Percentiles rank a stretch among this genome's conserved stretches.
These are phyloP conservation scores for Polyploca ridens DNA, from an alignment of 2,888 invertebrate genomes.

Conservation along the genomic window DNA sequence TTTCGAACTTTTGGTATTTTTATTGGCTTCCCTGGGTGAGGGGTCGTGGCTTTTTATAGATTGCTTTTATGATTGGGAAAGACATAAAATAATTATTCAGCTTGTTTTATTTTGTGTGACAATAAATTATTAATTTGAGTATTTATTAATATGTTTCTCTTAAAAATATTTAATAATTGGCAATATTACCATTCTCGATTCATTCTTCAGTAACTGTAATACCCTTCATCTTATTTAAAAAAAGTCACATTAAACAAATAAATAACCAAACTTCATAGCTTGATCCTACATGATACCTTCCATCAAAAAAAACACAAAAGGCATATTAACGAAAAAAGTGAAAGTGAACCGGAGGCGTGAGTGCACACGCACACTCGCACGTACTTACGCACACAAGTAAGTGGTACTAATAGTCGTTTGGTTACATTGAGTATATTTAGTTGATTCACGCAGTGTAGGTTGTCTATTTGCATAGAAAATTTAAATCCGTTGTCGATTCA, in stretches of 20 bases:
- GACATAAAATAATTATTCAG: no score
- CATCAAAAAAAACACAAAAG: conserved; percentile 74
- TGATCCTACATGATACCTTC: conserved; percentile 60
- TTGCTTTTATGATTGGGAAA: neutral
- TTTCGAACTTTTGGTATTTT: neutral
- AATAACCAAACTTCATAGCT: conserved; percentile 24
- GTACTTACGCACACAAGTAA: conserved; percentile 14
- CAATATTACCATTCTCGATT: no score
- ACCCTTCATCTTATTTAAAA: no score
- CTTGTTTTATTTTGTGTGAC: no score
- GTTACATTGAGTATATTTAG: neutral
- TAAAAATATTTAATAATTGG: no score
- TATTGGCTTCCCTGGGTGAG: neutral
- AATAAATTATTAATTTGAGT: no score
- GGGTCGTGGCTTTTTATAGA: neutral
- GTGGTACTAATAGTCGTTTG: conserved; percentile 18
- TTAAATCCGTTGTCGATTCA: conserved; percentile 32
- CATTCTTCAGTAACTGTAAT: no score
- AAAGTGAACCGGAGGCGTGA: conserved; percentile 59
- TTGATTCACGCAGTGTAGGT: conserved; percentile 43
- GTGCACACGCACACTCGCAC: conserved; percentile 42
- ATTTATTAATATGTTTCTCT: no score
- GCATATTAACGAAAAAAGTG: conserved; percentile 81
- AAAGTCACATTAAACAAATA: conserved; percentile 9
- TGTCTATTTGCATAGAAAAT: conserved; percentile 20